These are phyloP conservation scores for Clunio marinus DNA, from an alignment of 2,888 invertebrate genomes.

Conservation along the genomic window DNA sequence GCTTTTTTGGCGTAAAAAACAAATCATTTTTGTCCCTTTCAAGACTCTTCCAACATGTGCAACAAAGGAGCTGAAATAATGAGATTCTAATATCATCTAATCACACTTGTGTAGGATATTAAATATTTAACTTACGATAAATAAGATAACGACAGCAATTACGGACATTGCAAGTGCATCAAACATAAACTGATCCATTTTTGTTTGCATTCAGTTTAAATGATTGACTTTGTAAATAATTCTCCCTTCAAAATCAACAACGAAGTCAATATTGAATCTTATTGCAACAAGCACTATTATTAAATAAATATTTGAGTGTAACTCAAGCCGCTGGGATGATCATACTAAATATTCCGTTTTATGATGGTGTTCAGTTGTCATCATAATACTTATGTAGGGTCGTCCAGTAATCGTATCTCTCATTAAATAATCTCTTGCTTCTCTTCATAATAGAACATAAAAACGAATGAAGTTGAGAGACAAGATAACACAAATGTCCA, in stretches of 20 bases:
- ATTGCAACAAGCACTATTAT: background rate
- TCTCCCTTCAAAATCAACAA: no score
- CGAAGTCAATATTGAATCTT: background rate
- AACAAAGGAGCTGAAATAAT: constrained; percentile 15
- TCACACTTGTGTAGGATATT: background rate
- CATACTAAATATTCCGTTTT: no score
- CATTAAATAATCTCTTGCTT: no score
- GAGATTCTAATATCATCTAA: background rate
- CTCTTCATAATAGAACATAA: no score
- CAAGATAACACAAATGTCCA: no score
- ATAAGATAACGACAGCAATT: background rate
- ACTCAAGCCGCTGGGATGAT: no score
- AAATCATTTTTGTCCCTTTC: constrained; percentile 13
- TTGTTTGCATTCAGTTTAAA: no score
- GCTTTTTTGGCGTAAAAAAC: constrained; percentile 12
- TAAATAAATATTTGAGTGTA: background rate
- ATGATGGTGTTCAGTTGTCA: no score
- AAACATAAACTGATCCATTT: background rate
- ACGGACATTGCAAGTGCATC: background rate
- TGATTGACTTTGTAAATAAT: no score
- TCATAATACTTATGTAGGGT: no score
- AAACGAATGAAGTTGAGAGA: no score
- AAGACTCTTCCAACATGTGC: constrained; percentile 12
- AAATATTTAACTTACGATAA: background rate
- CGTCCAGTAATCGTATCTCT: no score